Evolutionary conservation across 2,888 invertebrate species (phyloP), one percentile per base, ranked within the genome.

Genomic region (Megamerina dolium): DNA sequence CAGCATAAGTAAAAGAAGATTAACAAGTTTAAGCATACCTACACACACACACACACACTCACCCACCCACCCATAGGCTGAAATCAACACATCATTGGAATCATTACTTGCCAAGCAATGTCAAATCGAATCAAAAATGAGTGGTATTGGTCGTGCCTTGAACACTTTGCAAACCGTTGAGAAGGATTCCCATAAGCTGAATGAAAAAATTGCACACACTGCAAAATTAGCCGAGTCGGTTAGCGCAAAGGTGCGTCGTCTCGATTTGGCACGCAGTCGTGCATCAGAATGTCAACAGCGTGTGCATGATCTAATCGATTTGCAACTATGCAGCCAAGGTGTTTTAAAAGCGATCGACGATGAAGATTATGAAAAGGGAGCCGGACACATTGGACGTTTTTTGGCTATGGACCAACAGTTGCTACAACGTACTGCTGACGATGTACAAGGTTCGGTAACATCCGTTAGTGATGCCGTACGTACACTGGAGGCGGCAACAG

Each of bases 271-370:
- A 0, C 53, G 70, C 83, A 87, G 85, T 52, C 81, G 92, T 44
- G 96, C 97, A 0, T 90, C 89, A 3, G 92, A 93, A 58, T 95
- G 94, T 61, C 91, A 97, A 68, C 85, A 87, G 55, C 76, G 96
- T 45, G 95, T 97, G 0, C 90, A 94, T 59, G 96, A 97, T 68
- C 77, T 97, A 29, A 82, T 96, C 46, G 96, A 97, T 68, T 75
- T 97, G 39, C 92, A 95, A 70, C 77, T 92, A 44, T 99, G 97
- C 68, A 93, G 94, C 37, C 91, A 95, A 66, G 97, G 96, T n/a
- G 97, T 99, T 0, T 87, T 93, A 52, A 83, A 87, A 37, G 95
- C 99, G 1, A 83, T 99, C 41, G 81, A 83, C 51, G 88, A 90
- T 56, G 94, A 96, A 71, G 94, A 99, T 68, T 97, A 89, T 73